These are phyloP conservation scores for Hemistola chrysoprasaria DNA, from an alignment of 2,888 invertebrate genomes.

Conservation along the genomic window DNA sequence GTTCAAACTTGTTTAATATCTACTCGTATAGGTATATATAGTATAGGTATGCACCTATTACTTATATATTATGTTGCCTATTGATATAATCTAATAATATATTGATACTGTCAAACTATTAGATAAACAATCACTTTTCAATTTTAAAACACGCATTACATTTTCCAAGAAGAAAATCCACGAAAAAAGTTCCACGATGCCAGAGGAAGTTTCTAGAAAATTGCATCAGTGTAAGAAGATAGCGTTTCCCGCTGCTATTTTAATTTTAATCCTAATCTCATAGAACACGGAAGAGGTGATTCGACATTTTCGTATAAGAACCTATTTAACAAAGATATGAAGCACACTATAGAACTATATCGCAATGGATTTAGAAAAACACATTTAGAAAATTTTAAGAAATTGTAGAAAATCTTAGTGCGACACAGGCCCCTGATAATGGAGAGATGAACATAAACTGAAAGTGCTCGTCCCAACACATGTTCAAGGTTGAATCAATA, in stretches of 20 bases:
- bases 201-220: conserved; percentile 4
- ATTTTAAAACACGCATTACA: too few relatives aligned
- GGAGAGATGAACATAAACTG: conserved; percentile 10
- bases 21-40: too few relatives aligned
- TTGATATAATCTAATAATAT: too few relatives aligned
- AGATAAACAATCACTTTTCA: too few relatives aligned
- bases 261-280: neutral
- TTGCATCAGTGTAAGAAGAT: neutral
- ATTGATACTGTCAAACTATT: too few relatives aligned
- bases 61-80: too few relatives aligned
- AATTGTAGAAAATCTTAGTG: conserved; percentile 4
- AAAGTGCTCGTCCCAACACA: conserved; percentile 10
- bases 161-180: too few relatives aligned
- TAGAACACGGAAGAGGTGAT: neutral
- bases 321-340: neutral
- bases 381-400: too few relatives aligned
- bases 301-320: conserved; percentile 1
- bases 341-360: neutral
- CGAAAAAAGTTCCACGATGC: too few relatives aligned
- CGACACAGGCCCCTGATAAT: conserved; percentile 7
- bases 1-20: too few relatives aligned
- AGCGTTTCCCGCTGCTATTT: too few relatives aligned
- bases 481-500: conserved; percentile 57
- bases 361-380: neutral
- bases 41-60: too few relatives aligned